Base-by-base conservation (phyloP, 1,140 invertebrate genomes). In the Drosophila tropicalis region DNA sequence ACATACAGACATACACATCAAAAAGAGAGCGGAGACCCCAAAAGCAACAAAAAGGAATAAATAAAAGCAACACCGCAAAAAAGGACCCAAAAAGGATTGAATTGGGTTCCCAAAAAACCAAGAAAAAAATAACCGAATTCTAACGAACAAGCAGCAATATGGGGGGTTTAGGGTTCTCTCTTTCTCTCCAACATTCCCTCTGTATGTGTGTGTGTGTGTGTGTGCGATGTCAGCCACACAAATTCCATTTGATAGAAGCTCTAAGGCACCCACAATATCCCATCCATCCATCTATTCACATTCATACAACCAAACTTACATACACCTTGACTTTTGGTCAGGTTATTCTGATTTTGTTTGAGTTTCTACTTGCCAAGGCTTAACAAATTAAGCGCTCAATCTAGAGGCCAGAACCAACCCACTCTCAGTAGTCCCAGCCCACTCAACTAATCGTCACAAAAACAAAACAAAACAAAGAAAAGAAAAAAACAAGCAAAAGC, bases 351-450 rank as follows among this genome's bases (percentile, higher is more conserved):
- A 85, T 91, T 51, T 89, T 91, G 89, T 91, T 91, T 91, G 89
- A 85, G 79, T 91, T 91, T 91, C 89, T 89, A 90, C 89, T 91
- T 91, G 85, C 79, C 78, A 64, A 82, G 44, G 81, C 79, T 91
- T 89, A 91, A 83, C 81, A 91, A 91, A 91, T 91, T 91, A 91
- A 91, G 89, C 89, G 83, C 83, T 83, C 83, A 87, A 86, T 86
- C 83, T 74, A 70, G 68, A 87, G 79, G 70, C 76, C 67, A 82
- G 17, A 61, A 25, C 34, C 58, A 65, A 4, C 44, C 19, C 17
- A 10, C 44, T 19, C 2, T 10, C 17, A 1, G 1, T 19, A 1
- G 1, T 19, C 44, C 17, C 36, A 4, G 10, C 44, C 44, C 44
- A 51, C 10, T 51, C 44, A 41, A 54, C n/a, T 56, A n/a, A 34